These are phyloP conservation scores for Parthenolecanium corni DNA, from an alignment of 2,888 invertebrate species.

Conservation along the genomic window DNA sequence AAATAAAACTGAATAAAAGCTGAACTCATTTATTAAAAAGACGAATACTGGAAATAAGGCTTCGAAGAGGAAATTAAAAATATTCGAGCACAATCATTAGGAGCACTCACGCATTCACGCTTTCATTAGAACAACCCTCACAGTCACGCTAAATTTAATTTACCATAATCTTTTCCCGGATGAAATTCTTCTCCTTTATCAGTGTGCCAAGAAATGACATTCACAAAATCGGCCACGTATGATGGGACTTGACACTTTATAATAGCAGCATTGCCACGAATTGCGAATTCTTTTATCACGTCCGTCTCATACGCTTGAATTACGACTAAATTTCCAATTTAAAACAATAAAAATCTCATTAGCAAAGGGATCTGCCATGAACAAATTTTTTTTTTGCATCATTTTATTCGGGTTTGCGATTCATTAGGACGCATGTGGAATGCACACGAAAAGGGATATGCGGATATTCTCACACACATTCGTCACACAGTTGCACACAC, in stretches of 20 bases:
- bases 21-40: background rate
- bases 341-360: background rate
- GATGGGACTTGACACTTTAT: conserved; percentile 84
- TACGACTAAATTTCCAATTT: conserved; percentile 49
- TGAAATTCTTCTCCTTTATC: conserved; percentile 62
- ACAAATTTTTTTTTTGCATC: background rate
- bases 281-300: conserved; percentile 80
- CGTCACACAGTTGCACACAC: background rate
- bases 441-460: background rate
- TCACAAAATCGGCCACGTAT: conserved; percentile 83
- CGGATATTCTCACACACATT: background rate
- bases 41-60: background rate
- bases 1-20: too few relatives aligned
- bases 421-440: background rate
- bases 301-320: conserved; percentile 71
- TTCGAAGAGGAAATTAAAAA: background rate
- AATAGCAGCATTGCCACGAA: conserved; percentile 77
- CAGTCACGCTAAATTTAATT: background rate
- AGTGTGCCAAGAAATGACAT: conserved; percentile 44
- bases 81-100: background rate
- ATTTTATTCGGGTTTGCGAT: background rate
- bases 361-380: background rate
- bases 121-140: background rate
- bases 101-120: background rate
- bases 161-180: conserved; percentile 41